Base-by-base conservation (phyloP, 2,888 invertebrate genomes). In the Tortrix viridana region DNA sequence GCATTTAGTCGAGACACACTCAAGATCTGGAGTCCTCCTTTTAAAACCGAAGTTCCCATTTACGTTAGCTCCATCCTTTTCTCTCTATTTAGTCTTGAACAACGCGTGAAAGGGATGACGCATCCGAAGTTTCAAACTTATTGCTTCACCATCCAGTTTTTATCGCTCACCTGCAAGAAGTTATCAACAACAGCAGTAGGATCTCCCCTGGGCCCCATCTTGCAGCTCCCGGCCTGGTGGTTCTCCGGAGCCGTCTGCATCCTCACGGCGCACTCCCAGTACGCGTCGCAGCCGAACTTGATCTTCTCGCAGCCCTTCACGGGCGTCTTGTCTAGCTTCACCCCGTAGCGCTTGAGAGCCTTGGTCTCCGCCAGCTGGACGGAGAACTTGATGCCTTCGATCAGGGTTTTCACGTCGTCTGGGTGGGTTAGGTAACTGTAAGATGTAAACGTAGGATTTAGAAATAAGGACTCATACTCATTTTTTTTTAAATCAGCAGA, bases 351-450 rank as follows among this genome's bases (percentile, higher is more conserved):
- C 71, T 87, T 86, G 20, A 92, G 73, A 0, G 89, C 86, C 66
- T 94, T 93, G 0, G 96, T 96, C 78, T 97, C 94, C 0, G 96
- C 93, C 3, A 97, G 82, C 59, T 92, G 92, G 55, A 97, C 92
- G 6, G 95, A 94, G 76, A 97, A 95, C 79, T 96, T 96, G 71
- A 97, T 96, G 54, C 97, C 97, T 77, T 97, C 97, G 7, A 97
- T 93, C 32, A 97, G 87, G 0, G 94, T 94, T 65, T 95, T 96
- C 0, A 97, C 93, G 81, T 98, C 98, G 65, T 96, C 94, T 0
- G 95, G 94, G 72, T 96, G 94, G 1, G 95, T 94, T 37, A 97
- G 91, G 81, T 96, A 96, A 71, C 92, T 92, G 78, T n/a, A 76
- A 69, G 12, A 32, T 32, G 1, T 3, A 1, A 32, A 32, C 12